These are phyloP conservation scores for Halictus rubicundus DNA, from an alignment of 1,140 invertebrate species.

Conservation along the genomic window DNA sequence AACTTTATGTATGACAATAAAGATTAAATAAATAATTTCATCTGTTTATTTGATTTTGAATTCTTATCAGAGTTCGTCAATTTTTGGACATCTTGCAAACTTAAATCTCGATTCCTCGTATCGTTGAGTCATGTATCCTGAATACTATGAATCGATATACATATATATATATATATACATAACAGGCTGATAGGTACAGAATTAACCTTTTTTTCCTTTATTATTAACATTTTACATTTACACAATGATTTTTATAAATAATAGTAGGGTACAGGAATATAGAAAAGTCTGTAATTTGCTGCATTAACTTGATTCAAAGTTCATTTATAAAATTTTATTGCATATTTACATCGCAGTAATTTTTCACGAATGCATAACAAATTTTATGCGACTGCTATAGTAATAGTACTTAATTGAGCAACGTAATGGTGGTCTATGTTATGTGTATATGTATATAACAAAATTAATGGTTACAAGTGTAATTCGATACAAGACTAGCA, in stretches of 20 bases:
- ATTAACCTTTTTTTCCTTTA: too few species aligned
- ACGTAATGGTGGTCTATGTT: constrained; percentile 9
- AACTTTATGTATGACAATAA: not conserved
- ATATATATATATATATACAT: not conserved
- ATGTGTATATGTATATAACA: not conserved
- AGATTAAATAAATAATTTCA: constrained; percentile 16
- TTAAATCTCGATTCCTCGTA: constrained; percentile 40
- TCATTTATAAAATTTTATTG: constrained; percentile 43
- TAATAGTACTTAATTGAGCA: constrained; percentile 21
- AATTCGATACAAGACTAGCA: not conserved
- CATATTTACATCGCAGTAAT: constrained; percentile 31
- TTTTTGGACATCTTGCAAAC: constrained; percentile 56
- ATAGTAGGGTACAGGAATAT: not conserved
- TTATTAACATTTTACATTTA: not conserved
- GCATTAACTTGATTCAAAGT: constrained; percentile 36
- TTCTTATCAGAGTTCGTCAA: constrained; percentile 39
- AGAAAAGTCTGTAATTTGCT: not conserved
- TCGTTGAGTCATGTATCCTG: not conserved
- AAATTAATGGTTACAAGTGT: not conserved
- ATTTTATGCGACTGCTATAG: constrained; percentile 2
- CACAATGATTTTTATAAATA: too few species aligned
- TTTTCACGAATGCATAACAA: not conserved
- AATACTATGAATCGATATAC: constrained; percentile 15
- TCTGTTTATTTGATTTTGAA: constrained; percentile 22
- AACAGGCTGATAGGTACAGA: too few species aligned